These are phyloP conservation scores for Platichthys flesus DNA, from an alignment of 2,113 vertebrate species.

Conservation along the genomic window DNA sequence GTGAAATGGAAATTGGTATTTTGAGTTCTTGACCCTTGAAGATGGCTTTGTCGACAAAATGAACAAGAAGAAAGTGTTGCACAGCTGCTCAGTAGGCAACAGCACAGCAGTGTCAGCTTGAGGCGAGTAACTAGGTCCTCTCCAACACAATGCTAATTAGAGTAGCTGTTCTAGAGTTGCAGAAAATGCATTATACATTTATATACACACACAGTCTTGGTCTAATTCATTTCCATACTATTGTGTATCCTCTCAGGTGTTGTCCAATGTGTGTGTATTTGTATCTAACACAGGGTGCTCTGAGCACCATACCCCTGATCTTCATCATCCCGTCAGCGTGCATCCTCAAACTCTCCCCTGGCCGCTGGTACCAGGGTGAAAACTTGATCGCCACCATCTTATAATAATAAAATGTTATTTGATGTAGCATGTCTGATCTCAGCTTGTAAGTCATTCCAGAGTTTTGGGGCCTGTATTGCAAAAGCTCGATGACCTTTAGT, in stretches of 20 bases:
- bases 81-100: too few relatives aligned
- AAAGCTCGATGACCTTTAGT: too few relatives aligned
- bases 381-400: constrained; percentile 85
- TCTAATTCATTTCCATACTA: background rate
- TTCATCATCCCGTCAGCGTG: constrained; percentile 95
- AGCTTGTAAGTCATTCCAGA: too few relatives aligned
- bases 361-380: constrained; percentile 86
- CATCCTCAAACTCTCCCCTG: constrained; percentile 89
- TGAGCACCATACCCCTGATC: constrained; percentile 92
- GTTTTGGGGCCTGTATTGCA: too few relatives aligned
- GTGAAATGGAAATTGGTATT: background rate
- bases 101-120: too few relatives aligned
- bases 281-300: constrained; percentile 84
- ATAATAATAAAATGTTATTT: constrained; percentile 60
- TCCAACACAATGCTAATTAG: too few relatives aligned
- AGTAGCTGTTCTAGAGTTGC: too few relatives aligned
- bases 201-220: background rate
- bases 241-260: constrained; percentile 86
- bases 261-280: constrained; percentile 77
- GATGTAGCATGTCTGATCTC: too few relatives aligned
- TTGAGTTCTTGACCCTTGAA: background rate
- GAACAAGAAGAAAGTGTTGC: too few relatives aligned
- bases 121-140: too few relatives aligned
- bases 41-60: too few relatives aligned
- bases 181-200: background rate